Percentiles rank a stretch among this genome's conserved stretches.
These are phyloP conservation scores for Timema cristinae DNA, from an alignment of 2,888 invertebrate species.

Conservation along the genomic window DNA sequence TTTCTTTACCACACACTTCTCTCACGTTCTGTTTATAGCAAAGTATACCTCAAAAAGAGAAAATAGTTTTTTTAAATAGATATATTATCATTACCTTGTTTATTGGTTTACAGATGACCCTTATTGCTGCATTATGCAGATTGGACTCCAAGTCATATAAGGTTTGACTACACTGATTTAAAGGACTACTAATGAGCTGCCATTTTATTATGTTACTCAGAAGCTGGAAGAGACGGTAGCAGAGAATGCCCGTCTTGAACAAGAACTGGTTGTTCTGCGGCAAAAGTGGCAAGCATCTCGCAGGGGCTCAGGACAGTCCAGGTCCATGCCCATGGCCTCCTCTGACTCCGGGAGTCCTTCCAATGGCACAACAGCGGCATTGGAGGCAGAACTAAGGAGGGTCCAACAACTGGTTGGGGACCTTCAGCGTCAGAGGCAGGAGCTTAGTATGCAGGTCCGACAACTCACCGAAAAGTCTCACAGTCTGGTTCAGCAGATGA, in stretches of 20 bases:
- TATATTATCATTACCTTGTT: no score
- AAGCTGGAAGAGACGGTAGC: slow-evolving; percentile 89
- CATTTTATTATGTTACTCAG: slow-evolving; percentile 43
- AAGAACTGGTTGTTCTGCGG: slow-evolving; percentile 77
- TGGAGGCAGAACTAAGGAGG: slow-evolving; percentile 65
- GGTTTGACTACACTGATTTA: no score
- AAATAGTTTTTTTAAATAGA: no score
- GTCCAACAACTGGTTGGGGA: slow-evolving; percentile 84
- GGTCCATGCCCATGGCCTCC: slow-evolving; percentile 4
- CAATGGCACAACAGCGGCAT: slow-evolving; percentile 39
- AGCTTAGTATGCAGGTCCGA: slow-evolving; percentile 79
- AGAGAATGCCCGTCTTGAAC: slow-evolving; percentile 83
- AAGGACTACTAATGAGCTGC: no score
- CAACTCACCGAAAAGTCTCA: slow-evolving; percentile 80
- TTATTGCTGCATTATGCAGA: no score
- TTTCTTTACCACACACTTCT: no score
- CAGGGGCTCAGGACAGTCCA: slow-evolving; percentile 41
- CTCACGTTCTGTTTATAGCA: no score
- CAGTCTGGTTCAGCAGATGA: slow-evolving; percentile 60
- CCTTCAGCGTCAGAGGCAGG: slow-evolving; percentile 78
- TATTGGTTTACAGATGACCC: no score
- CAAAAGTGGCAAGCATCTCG: slow-evolving; percentile 76
- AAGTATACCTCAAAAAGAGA: no score
- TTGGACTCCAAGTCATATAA: no score
- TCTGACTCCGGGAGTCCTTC: slow-evolving; percentile 4